Evolutionary conservation across 2,113 vertebrate genomes (phyloP).

Genomic region (Phylloscopus trochiloides): DNA sequence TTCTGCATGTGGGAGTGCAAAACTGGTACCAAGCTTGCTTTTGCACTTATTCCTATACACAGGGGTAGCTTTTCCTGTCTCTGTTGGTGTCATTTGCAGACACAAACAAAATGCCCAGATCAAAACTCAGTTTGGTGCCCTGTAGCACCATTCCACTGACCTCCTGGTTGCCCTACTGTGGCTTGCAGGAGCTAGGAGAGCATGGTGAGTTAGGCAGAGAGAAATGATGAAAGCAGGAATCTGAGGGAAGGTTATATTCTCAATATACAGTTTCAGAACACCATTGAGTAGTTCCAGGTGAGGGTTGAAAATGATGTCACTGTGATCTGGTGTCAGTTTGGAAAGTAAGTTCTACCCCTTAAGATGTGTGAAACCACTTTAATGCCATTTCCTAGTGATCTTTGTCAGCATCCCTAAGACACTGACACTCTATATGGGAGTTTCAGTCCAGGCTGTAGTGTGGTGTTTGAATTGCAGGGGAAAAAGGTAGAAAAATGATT

Average conservation of each 20-base stretch:
- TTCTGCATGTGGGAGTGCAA: not conserved
- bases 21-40: not conserved
- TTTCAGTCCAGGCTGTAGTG: not conserved
- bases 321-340: not conserved
- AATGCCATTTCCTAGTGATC: not conserved
- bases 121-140: not conserved
- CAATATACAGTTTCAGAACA: not conserved
- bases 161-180: not conserved
- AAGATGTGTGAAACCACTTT: not conserved
- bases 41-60: not conserved
- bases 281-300: not conserved
- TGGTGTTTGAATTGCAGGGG: not conserved
- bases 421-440: accelerated
- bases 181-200: not conserved
- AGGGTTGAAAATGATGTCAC: not conserved
- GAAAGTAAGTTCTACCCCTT: not conserved
- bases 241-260: not conserved
- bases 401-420: not conserved
- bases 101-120: not conserved
- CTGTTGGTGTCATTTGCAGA: not conserved
- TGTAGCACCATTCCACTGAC: not conserved
- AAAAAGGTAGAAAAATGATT: accelerated
- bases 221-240: not conserved
- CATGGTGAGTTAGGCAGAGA: not conserved
- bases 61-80: not conserved